A percentile compares a stretch with the other conserved stretches of the same genome.
These are phyloP conservation scores for Phrixothrix hirtus DNA, from an alignment of 2,888 invertebrate species.

Conservation along the genomic window DNA sequence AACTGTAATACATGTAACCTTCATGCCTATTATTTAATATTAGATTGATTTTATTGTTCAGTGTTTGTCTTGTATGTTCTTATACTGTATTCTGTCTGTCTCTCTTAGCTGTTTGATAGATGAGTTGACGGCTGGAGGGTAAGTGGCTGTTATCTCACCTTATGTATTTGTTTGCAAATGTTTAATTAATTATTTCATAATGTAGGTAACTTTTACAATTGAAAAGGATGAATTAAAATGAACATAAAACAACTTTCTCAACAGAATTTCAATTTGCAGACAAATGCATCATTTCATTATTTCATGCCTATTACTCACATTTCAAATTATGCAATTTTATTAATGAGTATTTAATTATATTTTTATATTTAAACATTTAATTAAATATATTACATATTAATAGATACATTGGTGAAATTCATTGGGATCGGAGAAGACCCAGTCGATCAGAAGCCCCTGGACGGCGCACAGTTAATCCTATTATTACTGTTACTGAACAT, in stretches of 20 bases:
- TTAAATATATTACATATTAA: constrained; percentile 8
- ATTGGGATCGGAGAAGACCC: constrained; percentile 65
- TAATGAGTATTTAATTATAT: neutral
- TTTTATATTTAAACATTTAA: neutral
- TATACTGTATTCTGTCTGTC: constrained; percentile 51
- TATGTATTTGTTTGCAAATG: constrained; percentile 19
- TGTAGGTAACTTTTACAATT: neutral
- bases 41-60: constrained; percentile 28
- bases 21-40: no score
- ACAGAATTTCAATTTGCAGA: constrained; percentile 8
- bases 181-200: neutral
- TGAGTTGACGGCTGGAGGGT: constrained; percentile 80
- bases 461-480: constrained; percentile 83
- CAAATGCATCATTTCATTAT: constrained; percentile 7
- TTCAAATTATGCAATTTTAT: neutral
- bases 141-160: constrained; percentile 58
- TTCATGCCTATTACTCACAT: constrained; percentile 1
- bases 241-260: no score
- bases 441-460: constrained; percentile 58
- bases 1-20: no score
- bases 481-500: constrained; percentile 96
- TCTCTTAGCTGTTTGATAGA: constrained; percentile 81
- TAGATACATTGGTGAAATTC: constrained; percentile 74
- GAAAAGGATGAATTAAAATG: no score
- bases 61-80: constrained; percentile 49